Evolutionary conservation across 2,113 vertebrate genomes (phyloP), one percentile per base, ranked within the genome.

Genomic region (Noturus placidus): DNA sequence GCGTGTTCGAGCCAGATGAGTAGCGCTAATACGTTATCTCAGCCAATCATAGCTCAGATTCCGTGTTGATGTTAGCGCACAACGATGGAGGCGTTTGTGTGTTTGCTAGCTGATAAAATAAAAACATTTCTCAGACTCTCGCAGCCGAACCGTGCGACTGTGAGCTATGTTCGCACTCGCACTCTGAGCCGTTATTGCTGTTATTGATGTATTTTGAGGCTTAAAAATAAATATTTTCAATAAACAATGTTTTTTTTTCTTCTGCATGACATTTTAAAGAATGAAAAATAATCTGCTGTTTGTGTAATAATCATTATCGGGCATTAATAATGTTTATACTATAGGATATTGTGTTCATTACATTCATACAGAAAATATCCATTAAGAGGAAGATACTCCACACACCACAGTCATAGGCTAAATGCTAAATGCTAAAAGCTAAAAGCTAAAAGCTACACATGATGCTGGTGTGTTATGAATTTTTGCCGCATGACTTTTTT

Each of bases 301-400:
- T 25, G 70, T 93, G 93, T 96, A 50, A 95, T 96, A 95, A 94
- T 97, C 95, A 94, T 94, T 96, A 95, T 95, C 92, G 97, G 97
- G 97, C 97, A 98, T 98, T 98, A 97, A 96, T 95, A 94, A 94
- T 95, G 94, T 96, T 95, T 95, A 94, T 95, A 92, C 96, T 94
- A 95, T 94, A 94, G 94, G 38, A 95, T 92, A 92, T 94, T 94
- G 94, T 95, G 94, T 96, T 95, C 94, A 46, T 50, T 93, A 93
- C 96, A 94, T 77, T 95, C 95, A 94, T 94, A 93, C 94, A 95
- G 93, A 94, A 86, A 85, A 42, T 14, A 76, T 76, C 14, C 7
- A 42, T 46, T 76, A 46, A 22, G 27, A 46, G 11, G 38, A 13
- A 42, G 14, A 69, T 20, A n/a, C 63, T 30, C 7, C 15, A 72